Evolutionary conservation across 2,888 invertebrate genomes (phyloP).

Genomic region (Linnaemya vulpina): DNA sequence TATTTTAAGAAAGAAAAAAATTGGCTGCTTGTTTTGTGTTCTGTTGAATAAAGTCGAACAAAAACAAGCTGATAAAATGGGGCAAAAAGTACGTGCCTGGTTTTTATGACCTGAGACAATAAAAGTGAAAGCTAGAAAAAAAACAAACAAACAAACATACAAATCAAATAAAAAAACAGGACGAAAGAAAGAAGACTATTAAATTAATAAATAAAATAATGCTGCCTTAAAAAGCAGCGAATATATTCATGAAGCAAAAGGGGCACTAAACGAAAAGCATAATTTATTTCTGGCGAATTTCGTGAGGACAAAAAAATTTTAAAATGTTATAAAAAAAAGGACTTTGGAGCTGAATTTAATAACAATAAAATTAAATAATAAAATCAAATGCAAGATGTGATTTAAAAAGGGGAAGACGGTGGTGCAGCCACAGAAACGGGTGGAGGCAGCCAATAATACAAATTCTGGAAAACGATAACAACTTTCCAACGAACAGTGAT

Average conservation of each 20-base stretch:
- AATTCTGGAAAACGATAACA: neutral
- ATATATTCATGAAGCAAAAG: constrained; percentile 33
- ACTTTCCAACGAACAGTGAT: neutral
- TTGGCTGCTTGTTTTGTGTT: too few species aligned
- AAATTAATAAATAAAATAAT: constrained; percentile 48
- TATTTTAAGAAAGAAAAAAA: constrained; percentile 6
- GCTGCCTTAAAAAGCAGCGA: constrained; percentile 4
- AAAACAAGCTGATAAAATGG: constrained; percentile 58
- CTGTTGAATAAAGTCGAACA: neutral
- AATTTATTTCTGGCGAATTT: constrained; percentile 27
- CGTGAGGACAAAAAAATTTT: constrained; percentile 11
- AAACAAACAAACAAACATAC: too few species aligned
- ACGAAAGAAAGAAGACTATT: constrained; percentile 26
- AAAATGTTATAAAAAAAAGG: neutral
- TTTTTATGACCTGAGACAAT: constrained; percentile 60
- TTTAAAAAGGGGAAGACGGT: neutral
- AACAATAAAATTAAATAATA: constrained; percentile 1
- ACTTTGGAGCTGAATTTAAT: neutral
- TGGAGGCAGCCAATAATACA: neutral
- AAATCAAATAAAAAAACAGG: constrained; percentile 38
- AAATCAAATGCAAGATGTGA: neutral
- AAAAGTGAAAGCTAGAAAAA: constrained; percentile 41
- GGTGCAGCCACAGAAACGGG: neutral
- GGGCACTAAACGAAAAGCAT: neutral
- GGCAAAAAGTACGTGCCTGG: constrained; percentile 47